Base-by-base conservation (phyloP, 1,140 invertebrate species). In the Muscidifurax raptorellus region DNA sequence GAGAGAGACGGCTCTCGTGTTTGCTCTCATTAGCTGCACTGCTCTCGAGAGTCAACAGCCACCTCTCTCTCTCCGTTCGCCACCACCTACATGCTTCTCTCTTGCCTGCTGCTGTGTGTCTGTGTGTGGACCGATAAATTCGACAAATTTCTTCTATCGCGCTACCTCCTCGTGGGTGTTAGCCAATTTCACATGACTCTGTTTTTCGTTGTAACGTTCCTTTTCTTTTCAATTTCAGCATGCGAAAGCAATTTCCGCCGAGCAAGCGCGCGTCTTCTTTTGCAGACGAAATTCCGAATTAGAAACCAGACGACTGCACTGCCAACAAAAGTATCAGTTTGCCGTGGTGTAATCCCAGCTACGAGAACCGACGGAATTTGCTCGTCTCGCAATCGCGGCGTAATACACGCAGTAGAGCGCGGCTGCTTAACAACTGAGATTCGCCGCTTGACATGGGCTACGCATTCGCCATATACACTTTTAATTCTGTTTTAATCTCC, bases 401-500 rank as follows among this genome's bases (percentile, higher is more conserved):
- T 40, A 40, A 40, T 10, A 40, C 32, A 78, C 44, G 83, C 86
- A 80, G 83, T 86, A 87, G 78, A 89, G 86, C 82, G 86, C 25
- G 10, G 25, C n/a, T 32, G 86, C 86, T 86, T 86, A 79, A 88
- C 90, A 90, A 90, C 88, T 79, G 85, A 87, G 86, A 89, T 87
- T 90, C 87, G 86, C 83, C 88, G 89, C 90, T 92, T 91, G 91
- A 90, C 90, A 92, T 89, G 90, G 90, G 4, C 91, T 92, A 90
- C 89, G 88, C 89, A 89, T 89, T 89, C 89, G 22, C 88, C 89
- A 10, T 18, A 88, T 88, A 92, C 89, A 90, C 91, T 90, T 92
- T 91, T 90, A 92, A 92, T 92, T 92, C 90, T 90, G 89, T 92
- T 92, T 92, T 92, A 92, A 92, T 92, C 91, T 90, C 89, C 88